Conservation (phyloP, 1,140 invertebrate species). For the Hylaeus anthracinus region DNA sequence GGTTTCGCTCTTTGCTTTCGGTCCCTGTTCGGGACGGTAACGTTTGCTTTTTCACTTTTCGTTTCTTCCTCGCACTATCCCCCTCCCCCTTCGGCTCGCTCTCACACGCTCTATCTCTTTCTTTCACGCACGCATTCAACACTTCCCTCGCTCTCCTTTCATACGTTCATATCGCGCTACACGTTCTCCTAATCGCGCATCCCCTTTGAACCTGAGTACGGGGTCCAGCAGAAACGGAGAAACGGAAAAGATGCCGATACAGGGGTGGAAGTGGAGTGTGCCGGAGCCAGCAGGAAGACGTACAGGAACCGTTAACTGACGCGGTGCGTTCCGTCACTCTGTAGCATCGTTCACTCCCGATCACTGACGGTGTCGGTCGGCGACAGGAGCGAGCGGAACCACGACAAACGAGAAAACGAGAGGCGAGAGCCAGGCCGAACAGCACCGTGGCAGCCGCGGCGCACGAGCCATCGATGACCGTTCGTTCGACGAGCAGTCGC, state of each 20-base stretch:
- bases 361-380: conserved; percentile 34
- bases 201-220: too few relatives aligned
- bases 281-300: neutral
- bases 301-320: conserved; percentile 42
- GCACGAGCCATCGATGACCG: conserved; percentile 39
- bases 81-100: neutral
- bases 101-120: conserved; percentile 3
- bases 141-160: conserved; percentile 53
- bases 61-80: conserved; percentile 9
- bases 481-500: conserved; percentile 25
- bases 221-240: neutral
- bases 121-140: conserved; percentile 35
- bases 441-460: conserved; percentile 24
- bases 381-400: neutral
- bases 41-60: conserved; percentile 11
- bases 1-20: neutral
- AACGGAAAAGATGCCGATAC: neutral
- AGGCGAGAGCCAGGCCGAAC: conserved; percentile 11
- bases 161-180: conserved; percentile 30
- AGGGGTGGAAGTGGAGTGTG: neutral
- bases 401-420: conserved; percentile 1
- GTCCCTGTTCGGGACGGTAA: neutral
- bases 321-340: conserved; percentile 39
- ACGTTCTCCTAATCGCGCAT: conserved; percentile 3
- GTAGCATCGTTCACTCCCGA: conserved; percentile 52